A percentile compares a stretch with the other conserved stretches of the same genome.
Evolutionary conservation across 30 jellyfish, hydroid and myxozoan genomes (phyloP).

Genomic region (Pseudorhiza aurosa): DNA sequence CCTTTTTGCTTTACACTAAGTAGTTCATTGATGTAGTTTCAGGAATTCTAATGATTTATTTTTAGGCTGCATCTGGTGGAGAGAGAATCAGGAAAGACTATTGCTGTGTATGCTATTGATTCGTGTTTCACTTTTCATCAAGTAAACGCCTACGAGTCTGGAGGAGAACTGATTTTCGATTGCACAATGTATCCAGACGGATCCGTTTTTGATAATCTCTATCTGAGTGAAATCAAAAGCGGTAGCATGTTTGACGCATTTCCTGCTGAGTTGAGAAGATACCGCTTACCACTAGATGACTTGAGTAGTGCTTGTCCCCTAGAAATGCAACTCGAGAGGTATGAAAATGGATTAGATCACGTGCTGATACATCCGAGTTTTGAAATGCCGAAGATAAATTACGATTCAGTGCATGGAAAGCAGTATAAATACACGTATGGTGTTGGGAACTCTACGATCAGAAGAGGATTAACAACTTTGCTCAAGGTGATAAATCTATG

Average conservation of each 20-base stretch:
- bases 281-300: constrained; percentile 67
- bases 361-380: constrained; percentile 67
- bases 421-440: constrained; percentile 67
- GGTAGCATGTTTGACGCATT: constrained; percentile 46
- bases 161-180: constrained; percentile 44
- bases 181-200: constrained; percentile 65
- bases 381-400: constrained; percentile 78
- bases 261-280: constrained; percentile 65
- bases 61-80: constrained; percentile 58
- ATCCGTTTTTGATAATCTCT: constrained; percentile 51
- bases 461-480: constrained; percentile 42
- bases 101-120: constrained; percentile 49
- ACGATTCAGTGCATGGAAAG: constrained; percentile 35
- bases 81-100: constrained; percentile 39
- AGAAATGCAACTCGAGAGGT: neutral
- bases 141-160: constrained; percentile 65
- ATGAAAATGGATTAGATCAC: constrained; percentile 53
- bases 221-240: constrained; percentile 40
- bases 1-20: too few relatives aligned
- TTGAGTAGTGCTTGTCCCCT: constrained; percentile 30
- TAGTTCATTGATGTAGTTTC: too few relatives aligned
- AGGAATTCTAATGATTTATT: too few relatives aligned
- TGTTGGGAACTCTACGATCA: constrained; percentile 34
- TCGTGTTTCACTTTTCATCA: constrained; percentile 78
- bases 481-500: constrained; percentile 25